Evolutionary conservation across 92 coral and sea anemone species (phyloP).

Genomic region (Micromussa lordhowensis): DNA sequence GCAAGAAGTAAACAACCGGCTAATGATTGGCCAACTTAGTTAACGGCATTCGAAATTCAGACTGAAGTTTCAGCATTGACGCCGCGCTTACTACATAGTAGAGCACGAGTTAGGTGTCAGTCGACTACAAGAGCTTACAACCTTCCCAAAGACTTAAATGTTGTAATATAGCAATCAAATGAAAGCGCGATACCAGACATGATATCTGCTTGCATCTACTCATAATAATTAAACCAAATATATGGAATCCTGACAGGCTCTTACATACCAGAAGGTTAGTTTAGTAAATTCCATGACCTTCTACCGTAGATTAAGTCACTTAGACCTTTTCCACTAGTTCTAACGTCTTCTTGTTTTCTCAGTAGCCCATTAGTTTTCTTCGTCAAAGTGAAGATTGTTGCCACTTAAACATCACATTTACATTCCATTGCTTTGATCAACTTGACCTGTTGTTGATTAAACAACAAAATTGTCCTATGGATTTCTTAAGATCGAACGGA

Average conservation of each 20-base stretch:
- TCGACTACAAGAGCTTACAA: neutral
- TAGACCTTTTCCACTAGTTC: neutral
- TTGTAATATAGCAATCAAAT: neutral
- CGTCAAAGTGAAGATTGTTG: neutral
- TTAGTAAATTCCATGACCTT: neutral
- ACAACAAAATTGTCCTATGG: neutral
- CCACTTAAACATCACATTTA: neutral
- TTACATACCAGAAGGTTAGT: conserved; percentile 11
- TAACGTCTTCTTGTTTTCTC: neutral
- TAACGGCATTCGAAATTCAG: neutral
- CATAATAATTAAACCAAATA: neutral
- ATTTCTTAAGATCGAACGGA: neutral
- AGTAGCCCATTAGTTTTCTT: neutral
- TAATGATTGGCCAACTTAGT: neutral
- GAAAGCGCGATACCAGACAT: neutral
- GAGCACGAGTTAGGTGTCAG: neutral
- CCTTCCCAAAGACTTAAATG: neutral
- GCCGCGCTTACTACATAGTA: neutral
- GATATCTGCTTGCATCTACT: neutral
- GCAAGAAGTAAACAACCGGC: neutral
- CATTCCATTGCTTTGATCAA: neutral
- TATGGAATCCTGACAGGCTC: neutral
- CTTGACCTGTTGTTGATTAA: conserved; percentile 19
- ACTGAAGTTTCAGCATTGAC: neutral
- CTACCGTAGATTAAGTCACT: neutral